Percentiles rank a stretch among this genome's conserved stretches.
phyloP scores from a whole-genome alignment of 2,113 vertebrate genomes.

The Bos indicus region DNA sequence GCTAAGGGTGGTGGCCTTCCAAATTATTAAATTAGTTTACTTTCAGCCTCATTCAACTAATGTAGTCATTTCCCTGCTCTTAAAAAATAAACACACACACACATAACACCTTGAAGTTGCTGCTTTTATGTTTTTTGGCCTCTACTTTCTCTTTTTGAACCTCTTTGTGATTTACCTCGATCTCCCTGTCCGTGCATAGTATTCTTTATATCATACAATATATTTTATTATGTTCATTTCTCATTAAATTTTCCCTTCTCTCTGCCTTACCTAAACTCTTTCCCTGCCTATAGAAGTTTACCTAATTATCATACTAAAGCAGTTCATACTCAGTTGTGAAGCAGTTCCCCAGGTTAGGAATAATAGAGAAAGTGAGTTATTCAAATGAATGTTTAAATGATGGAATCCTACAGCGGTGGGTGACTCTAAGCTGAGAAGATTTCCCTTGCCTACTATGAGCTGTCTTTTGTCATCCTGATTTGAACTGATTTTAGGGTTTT shows the following conservation, averaged over 20 bases:
- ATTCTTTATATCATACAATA: neutral
- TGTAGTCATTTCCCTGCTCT: neutral
- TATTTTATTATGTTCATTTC: neutral
- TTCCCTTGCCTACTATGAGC: neutral
- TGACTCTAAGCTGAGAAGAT: neutral
- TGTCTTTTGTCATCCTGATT: neutral
- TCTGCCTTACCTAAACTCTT: neutral
- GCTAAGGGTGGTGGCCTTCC: accelerated
- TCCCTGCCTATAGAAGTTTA: neutral
- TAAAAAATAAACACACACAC: neutral
- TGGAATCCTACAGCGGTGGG: neutral
- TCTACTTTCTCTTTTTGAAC: neutral
- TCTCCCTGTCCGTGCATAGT: neutral
- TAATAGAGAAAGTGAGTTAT: neutral
- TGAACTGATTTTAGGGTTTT: neutral
- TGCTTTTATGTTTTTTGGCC: neutral
- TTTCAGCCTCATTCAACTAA: neutral
- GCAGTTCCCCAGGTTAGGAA: neutral
- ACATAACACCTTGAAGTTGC: neutral
- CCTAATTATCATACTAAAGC: neutral
- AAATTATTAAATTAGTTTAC: neutral
- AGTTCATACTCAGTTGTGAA: neutral
- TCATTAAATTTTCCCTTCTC: neutral
- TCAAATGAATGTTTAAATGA: neutral
- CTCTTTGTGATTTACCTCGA: neutral